Base-by-base conservation (phyloP, 2,797 vertebrate genomes). In the Lophius americanus region DNA sequence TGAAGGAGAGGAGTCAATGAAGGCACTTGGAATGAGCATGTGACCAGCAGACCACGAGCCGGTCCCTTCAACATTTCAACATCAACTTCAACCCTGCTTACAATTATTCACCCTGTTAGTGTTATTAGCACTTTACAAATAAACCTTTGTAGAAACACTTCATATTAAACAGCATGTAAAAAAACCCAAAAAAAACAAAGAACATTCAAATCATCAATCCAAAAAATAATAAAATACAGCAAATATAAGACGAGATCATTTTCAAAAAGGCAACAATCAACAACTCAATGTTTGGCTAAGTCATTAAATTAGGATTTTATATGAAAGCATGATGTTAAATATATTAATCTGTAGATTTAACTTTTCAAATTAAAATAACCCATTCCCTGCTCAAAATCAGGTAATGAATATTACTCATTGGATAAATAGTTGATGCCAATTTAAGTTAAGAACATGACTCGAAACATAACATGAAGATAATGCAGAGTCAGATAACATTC, bases 281-380 rank as follows among this genome's bases (percentile, higher is more conserved):
- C 41, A 42, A 75, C 65, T 63, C 53, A 23, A 46, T 60, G 82
- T 23, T 75, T 61, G 39, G 59, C 81, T 84, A 81, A 82, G 57
- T 83, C 59, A 82, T 86, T 81, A 83, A 83, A 85, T 85, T 74
- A 85, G 49, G 66, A 88, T 89, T 74, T 84, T 71, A 84, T 66
- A 79, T 78, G 82, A 63, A 85, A 53, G 44, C 71, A 73, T 84
- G 68, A 81, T 75, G 87, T 91, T 86, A 89, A 91, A 91, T 93
- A 93, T 90, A 92, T 93, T 90, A 91, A 85, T 79, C 68, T 90
- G 68, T 74, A 78, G 76, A 71, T 73, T 72, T 69, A 63, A 51
- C 51, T 74, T 57, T 54, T 58, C 66, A 73, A 80, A 60, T 44
- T 60, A 56, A 60, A 68, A 67, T 47, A 76, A 13, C 66, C 42